Base-by-base conservation (phyloP, 30 jellyfish, hydroid and myxozoan species). In the Hydractinia echinata region DNA sequence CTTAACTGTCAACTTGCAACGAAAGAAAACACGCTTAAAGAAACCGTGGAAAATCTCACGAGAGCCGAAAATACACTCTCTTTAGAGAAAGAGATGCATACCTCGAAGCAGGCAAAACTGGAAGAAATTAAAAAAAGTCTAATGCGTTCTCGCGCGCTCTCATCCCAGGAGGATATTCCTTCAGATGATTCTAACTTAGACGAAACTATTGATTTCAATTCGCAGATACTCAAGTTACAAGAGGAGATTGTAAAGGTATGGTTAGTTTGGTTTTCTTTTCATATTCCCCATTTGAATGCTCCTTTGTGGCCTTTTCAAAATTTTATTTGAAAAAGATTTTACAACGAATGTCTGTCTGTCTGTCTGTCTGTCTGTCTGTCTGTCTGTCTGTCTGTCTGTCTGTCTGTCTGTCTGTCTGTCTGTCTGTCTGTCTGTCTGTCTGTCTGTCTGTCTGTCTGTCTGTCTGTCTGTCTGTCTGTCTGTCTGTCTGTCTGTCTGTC, bases 201-300 rank as follows among this genome's bases (percentile, higher is more conserved):
- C 10, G 87, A 80, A 52, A 19, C 18, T 10, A 77, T 54, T 14
- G 81, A 80, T 80, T 80, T 80, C 79, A 80, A 62, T 51, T 80
- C 87, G 11, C 66, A 18, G 14, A 80, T 80, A 61, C 87, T 80
- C 6, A 64, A 66, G 52, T 60, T 80, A 9, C 87, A 80, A 80
- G 87, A 80, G 67, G 53, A 62, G 53, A 55, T 60, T 51, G 87
- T 84, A 53, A 20, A 30, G 20, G 87, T 80, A 80, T 61, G 81
- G 64, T 5, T 55, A 7, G 4, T 21, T 76, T 53, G n/a, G 11
- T 51, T n/a, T 76, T 10, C 19, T 8, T 7, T 15, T 76, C 53
- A 0, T 53, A 7, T 51, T 10, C 3, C 21, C 79, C 1, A 3
- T 68, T 68, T 10, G 3, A 60, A 60, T 60, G 2, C 18, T 60